Conservation (phyloP, 2,888 invertebrate species). For the Rhaphigaster nebulosa region DNA sequence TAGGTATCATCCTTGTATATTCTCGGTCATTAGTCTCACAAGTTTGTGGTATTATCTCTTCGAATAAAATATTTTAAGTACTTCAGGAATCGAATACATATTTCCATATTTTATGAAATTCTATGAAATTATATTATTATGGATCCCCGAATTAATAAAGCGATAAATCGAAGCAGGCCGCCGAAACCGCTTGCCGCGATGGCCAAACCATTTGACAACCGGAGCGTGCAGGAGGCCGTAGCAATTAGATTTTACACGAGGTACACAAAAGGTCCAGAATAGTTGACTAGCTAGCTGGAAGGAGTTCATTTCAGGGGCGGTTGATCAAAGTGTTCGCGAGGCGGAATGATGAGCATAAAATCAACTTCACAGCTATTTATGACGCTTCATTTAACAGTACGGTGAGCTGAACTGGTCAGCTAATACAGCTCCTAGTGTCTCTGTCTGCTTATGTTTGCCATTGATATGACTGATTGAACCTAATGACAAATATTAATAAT, state of each 20-base stretch:
- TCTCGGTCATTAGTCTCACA: too few species aligned
- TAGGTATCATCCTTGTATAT: too few species aligned
- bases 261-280: background rate
- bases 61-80: too few species aligned
- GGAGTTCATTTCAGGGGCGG: constrained; percentile 18
- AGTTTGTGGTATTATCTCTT: too few species aligned
- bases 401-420: too few species aligned
- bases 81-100: too few species aligned
- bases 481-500: background rate
- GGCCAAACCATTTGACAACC: background rate
- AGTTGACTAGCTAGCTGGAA: background rate
- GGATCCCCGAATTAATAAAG: background rate
- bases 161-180: background rate
- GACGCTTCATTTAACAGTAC: background rate
- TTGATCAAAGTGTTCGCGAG: background rate
- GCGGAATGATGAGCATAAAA: constrained; percentile 5
- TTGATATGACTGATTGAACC: background rate
- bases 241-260: constrained; percentile 1
- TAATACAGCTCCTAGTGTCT: too few species aligned
- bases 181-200: background rate
- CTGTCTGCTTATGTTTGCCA: background rate
- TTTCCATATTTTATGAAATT: too few species aligned
- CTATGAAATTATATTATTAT: too few species aligned
- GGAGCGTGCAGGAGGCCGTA: background rate
- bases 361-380: constrained; percentile 30